Conservation (phyloP, 2,888 invertebrate species). For the Stomorhina lunata region DNA sequence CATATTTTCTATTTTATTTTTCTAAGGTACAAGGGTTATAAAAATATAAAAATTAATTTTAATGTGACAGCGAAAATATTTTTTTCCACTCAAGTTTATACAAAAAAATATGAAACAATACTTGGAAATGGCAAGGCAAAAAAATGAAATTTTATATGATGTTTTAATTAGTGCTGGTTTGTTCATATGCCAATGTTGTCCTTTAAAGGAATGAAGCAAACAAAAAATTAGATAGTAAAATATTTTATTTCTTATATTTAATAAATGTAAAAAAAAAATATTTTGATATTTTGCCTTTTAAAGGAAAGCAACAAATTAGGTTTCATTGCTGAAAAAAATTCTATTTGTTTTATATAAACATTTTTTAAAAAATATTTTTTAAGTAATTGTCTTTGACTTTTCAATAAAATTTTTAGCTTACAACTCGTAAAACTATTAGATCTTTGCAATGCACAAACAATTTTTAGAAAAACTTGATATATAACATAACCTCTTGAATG, state of each 20-base stretch:
- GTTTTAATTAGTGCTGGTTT: constrained; percentile 64
- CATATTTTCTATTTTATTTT: constrained; percentile 12
- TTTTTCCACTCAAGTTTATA: constrained; percentile 19
- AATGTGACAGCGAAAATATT: constrained; percentile 70
- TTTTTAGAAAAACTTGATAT: too few species aligned
- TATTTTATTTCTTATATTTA: constrained; percentile 4
- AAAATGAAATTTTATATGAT: constrained; percentile 72
- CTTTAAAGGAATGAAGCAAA: constrained; percentile 21
- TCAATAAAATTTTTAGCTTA: too few species aligned
- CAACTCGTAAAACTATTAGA: too few species aligned
- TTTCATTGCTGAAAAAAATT: too few species aligned
- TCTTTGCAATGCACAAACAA: too few species aligned
- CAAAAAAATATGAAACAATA: neutral
- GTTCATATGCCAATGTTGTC: constrained; percentile 29
- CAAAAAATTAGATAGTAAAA: neutral
- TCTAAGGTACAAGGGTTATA: constrained; percentile 71
- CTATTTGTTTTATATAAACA: too few species aligned
- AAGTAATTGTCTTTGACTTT: too few species aligned
- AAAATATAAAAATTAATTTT: constrained; percentile 76
- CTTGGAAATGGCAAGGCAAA: neutral
- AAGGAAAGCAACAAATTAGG: neutral
- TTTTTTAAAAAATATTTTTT: too few species aligned
- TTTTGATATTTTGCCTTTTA: neutral
- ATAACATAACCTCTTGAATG: too few species aligned
- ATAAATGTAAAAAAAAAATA: constrained; percentile 31